phyloP scores from a whole-genome alignment of 2,113 vertebrate genomes.

The Pelmatolapia mariae region DNA sequence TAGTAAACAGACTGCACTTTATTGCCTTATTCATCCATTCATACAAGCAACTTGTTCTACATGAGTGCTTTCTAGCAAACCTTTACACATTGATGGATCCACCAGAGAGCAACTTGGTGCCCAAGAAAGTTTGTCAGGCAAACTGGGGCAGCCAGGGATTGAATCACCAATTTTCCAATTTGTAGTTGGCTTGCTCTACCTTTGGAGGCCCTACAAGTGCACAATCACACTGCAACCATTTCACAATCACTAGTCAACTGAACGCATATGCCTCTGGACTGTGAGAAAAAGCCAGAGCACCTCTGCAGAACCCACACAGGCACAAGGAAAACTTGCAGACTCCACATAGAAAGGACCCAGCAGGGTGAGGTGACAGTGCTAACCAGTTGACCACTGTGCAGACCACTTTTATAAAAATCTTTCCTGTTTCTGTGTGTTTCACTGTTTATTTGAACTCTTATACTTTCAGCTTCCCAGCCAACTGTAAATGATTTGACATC shows the following conservation, averaged over 20 bases:
- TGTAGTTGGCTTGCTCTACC: background rate
- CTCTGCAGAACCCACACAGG: background rate
- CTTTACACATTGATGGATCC: background rate
- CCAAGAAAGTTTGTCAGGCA: background rate
- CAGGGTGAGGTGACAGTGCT: background rate
- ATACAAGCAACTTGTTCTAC: background rate
- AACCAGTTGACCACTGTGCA: background rate
- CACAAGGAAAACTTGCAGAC: background rate
- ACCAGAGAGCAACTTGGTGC: background rate
- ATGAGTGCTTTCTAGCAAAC: too few species aligned
- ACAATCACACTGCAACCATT: background rate
- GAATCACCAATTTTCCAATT: background rate
- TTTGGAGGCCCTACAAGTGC: background rate
- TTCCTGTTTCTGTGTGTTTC: background rate
- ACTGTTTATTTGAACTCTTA: background rate
- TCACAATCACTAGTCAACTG: background rate
- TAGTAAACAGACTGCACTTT: background rate
- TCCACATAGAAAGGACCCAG: background rate
- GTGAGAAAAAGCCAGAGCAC: background rate
- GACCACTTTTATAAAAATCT: background rate
- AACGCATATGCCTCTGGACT: background rate
- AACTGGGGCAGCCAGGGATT: background rate
- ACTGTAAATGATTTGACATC: background rate
- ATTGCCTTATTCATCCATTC: background rate
- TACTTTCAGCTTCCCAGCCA: background rate